phyloP scores from a whole-genome alignment of 2,888 invertebrate species.

The Dryococelus australis region DNA sequence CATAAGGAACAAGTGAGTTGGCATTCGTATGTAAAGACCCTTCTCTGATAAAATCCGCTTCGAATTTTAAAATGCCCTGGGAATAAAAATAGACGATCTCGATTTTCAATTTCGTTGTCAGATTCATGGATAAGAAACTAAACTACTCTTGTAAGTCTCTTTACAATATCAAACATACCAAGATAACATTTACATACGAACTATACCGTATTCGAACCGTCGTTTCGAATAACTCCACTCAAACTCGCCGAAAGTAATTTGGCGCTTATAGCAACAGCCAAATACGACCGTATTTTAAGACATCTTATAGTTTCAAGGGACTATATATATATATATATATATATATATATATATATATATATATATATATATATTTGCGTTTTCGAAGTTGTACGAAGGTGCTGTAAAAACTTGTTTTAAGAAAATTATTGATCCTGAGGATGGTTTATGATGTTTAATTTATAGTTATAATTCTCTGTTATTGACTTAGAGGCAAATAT shows the following conservation, averaged over 20 bases:
- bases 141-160: background rate
- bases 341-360: too few species aligned
- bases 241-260: background rate
- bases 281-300: too few species aligned
- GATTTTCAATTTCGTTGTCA: background rate
- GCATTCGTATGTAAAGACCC: slow-evolving; percentile 11
- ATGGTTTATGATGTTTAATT: too few species aligned
- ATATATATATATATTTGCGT: too few species aligned
- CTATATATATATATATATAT: too few species aligned
- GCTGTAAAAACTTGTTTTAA: too few species aligned
- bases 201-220: background rate
- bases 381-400: too few species aligned
- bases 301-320: too few species aligned
- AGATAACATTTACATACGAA: background rate
- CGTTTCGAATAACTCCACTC: background rate
- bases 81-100: background rate
- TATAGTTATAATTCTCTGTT: too few species aligned
- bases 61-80: background rate
- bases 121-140: background rate
- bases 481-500: too few species aligned
- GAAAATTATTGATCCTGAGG: too few species aligned
- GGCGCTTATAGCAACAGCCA: too few species aligned
- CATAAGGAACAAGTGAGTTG: background rate
- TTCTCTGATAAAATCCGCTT: background rate
- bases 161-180: background rate